phyloP scores from a whole-genome alignment of 64 coral and sea anemone genomes.

The Astreopora myriophthalma region DNA sequence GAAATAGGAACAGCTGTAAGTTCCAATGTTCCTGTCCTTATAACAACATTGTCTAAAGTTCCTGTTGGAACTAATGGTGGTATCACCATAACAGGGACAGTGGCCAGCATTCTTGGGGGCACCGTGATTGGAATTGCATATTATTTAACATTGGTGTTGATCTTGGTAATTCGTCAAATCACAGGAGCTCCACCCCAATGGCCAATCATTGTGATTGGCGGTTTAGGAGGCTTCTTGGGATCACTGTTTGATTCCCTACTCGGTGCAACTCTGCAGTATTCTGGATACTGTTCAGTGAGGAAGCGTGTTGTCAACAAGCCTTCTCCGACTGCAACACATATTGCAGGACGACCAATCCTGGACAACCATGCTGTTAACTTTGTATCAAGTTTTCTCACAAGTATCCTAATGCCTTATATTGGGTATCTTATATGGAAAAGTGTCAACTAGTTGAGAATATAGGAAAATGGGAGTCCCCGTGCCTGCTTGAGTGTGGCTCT shows the following conservation, averaged over 20 bases:
- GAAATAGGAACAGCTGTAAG: slow-evolving; percentile 93
- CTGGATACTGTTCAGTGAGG: slow-evolving; percentile 84
- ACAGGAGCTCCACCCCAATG: slow-evolving; percentile 74
- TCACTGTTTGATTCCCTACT: slow-evolving; percentile 86
- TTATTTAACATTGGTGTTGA: slow-evolving; percentile 45
- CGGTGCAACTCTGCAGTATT: slow-evolving; percentile 95
- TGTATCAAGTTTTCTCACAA: slow-evolving; percentile 69
- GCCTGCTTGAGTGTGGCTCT: too few species aligned
- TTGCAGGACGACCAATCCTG: slow-evolving; percentile 77
- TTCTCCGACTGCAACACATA: slow-evolving; percentile 72
- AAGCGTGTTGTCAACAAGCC: slow-evolving; percentile 87
- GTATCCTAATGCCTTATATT: slow-evolving; percentile 76
- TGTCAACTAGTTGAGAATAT: background rate
- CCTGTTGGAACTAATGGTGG: slow-evolving; percentile 97
- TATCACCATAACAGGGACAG: slow-evolving; percentile 78
- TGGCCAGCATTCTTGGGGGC: slow-evolving; percentile 89
- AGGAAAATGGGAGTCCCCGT: too few species aligned
- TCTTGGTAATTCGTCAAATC: slow-evolving; percentile 38
- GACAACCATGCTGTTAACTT: slow-evolving; percentile 97
- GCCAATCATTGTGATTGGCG: slow-evolving; percentile 90
- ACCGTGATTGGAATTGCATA: slow-evolving; percentile 85
- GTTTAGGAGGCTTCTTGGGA: slow-evolving; percentile 85
- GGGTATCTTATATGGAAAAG: slow-evolving; percentile 92
- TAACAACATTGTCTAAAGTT: slow-evolving; percentile 90
- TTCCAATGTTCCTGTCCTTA: slow-evolving; percentile 77